Base-by-base conservation (phyloP, 2,797 vertebrate species). In the Cephalopachus bancanus region DNA sequence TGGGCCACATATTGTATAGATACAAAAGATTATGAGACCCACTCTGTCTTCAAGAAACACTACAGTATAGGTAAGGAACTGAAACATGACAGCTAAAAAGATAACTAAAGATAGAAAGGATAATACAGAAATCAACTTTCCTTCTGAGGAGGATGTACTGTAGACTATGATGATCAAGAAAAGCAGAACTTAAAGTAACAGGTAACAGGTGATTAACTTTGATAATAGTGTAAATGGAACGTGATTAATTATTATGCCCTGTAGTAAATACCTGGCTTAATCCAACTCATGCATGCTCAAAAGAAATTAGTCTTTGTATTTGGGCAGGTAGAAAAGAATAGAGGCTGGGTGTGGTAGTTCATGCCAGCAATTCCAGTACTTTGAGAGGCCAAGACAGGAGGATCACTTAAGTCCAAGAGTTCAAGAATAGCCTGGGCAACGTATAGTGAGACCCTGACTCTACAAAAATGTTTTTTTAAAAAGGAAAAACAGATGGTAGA, bases 231-330 rank as follows among this genome's bases (percentile, higher is more conserved):
- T 79, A 91, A 93, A 69, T 53, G 67, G 60, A 94, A 65, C 57
- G 67, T 67, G 28, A 51, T 64, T 95, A 83, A 49, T 93, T 94
- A 86, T 55, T 90, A 7, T n/a, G 3, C 19, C 17, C 26, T 88
- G 3, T 64, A 80, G 14, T 55, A 71, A 86, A 55, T 89, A 57
- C 33, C 67, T 95, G 78, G 76, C 81, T 84, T 92, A 96, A 76
- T 93, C 37, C 26, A 85, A 55, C 24, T 83, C 44, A 37, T 1
- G 0, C 9, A 59, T 88, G 81, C 22, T 30, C 84, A 94, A 16
- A 92, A 57, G 57, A 80, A 90, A 88, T 67, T 94, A 71, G 55
- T 89, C 33, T 86, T 86, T 93, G 37, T 86, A 78, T 94, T 84
- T 92, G 62, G 30, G 28, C 33, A 90, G 55, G 55, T 93, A 86